Percentiles rank a stretch among this genome's conserved stretches.
These are phyloP conservation scores for Micromys minutus DNA, from an alignment of 2,113 vertebrate species.

Conservation along the genomic window DNA sequence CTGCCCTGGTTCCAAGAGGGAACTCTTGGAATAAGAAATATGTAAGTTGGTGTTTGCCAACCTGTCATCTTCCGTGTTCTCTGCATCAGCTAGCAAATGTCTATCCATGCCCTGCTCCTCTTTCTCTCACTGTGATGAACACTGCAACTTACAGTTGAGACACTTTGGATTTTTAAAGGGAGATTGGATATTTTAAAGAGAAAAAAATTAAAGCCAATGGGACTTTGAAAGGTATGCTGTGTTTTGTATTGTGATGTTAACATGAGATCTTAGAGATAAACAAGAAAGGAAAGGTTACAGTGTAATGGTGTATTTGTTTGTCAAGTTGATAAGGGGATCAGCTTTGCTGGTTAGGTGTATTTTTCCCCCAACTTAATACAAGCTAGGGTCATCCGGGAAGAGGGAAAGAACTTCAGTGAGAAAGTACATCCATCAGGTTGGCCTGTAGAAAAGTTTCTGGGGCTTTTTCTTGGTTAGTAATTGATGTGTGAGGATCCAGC, in stretches of 20 bases:
- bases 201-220: background rate
- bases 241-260: background rate
- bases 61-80: background rate
- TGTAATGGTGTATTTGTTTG: background rate
- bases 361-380: background rate
- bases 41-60: background rate
- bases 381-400: background rate
- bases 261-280: background rate
- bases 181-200: background rate
- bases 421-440: background rate
- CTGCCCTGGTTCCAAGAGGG: background rate
- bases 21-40: background rate
- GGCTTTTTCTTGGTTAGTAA: background rate
- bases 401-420: no score
- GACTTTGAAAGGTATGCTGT: background rate
- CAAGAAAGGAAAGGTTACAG: background rate
- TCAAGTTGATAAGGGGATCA: background rate
- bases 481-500: background rate
- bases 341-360: background rate
- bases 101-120: background rate
- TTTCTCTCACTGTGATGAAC: background rate
- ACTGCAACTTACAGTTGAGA: background rate
- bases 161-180: background rate
- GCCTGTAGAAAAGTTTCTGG: background rate
- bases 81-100: conserved; percentile 34